Evolutionary conservation across 2,797 vertebrate species (phyloP), one percentile per base, ranked within the genome.

Genomic region (Tiaroga cobitis): DNA sequence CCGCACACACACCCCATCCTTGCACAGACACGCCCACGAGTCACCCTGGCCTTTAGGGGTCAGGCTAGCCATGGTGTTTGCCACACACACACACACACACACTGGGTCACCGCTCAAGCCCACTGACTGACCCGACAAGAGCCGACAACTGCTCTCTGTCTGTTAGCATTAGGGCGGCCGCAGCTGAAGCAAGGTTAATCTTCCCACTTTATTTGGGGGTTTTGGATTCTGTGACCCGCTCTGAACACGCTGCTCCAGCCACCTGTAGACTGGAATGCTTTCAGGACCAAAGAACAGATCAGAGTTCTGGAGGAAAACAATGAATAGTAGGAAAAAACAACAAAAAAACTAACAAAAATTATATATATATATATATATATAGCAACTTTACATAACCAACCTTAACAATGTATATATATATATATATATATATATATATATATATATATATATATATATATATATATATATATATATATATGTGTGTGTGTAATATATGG

Each of bases 81-180:
- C 72, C 32, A 88, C 59, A 16, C 87, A 81, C 26, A 32, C 88
- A 85, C 15, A 77, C 81, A 88, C 89, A 87, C 37, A 87, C 32
- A 87, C 32, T 29, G 87, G 93, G 92, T 93, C 90, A 84, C 46
- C 80, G 59, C 92, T 90, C 65, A 89, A 87, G 91, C 92, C 93
- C 91, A 90, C 93, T 90, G 93, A 91, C 79, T 95, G 94, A 95
- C 94, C 95, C 85, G 84, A 91, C 89, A 65, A 86, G 91, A 93
- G 90, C 91, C 87, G 90, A 91, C 93, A 93, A 94, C 93, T 93
- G 93, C 89, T 95, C 94, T 93, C 93, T 96, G 96, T 95, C 94
- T 88, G 92, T 89, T 93, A 92, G 92, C 93, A 93, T 95, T 94
- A 95, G 83, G 68, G 82, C 85, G 82, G 82, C 84, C 87, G 93